Base-by-base conservation (phyloP, 2,797 vertebrate species). In the Manis crassicaudata region DNA sequence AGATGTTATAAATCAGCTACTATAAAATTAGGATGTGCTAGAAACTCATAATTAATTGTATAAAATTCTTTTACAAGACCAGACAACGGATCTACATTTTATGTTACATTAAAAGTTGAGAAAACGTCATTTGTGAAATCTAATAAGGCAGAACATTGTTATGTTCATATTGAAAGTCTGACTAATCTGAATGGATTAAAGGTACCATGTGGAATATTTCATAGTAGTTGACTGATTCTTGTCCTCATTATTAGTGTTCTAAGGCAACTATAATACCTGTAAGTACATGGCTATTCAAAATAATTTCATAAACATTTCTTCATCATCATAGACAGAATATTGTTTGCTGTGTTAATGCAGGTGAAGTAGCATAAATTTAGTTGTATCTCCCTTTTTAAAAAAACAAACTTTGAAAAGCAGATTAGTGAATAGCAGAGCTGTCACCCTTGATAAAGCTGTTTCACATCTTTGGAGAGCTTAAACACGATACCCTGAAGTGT, bases 381-480 rank as follows among this genome's bases (percentile, higher is more conserved):
- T 95, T 97, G 96, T 87, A 82, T 97, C 77, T 94, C 58, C 13
- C 35, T 92, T 88, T n/a, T n/a, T 13, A 70, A 89, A 94, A 70
- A 82, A 96, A 56, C 37, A 81, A 62, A 67, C 35, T 95, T 95
- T 94, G 46, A 97, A 97, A 97, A 90, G n/a, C n/a, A 72, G 72
- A 95, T 97, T 97, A 96, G 91, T 77, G 46, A 97, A 98, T 97
- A 96, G 93, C 98, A 97, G 97, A 97, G 65, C 92, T 98, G 86
- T 98, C 98, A 95, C 75, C 94, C 89, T 77, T 81, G 63, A 97
- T 98, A 98, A 98, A 98, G 98, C 97, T 97, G 97, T 98, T 96
- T 98, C 97, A 97, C 98, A 97, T 98, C 98, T 98, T 97, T 98
- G 98, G 98, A 98, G 98, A 98, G 98, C 98, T 98, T 98, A 98